Base-by-base conservation (phyloP, 1,140 invertebrate genomes). In the Lanistes nyassanus region DNA sequence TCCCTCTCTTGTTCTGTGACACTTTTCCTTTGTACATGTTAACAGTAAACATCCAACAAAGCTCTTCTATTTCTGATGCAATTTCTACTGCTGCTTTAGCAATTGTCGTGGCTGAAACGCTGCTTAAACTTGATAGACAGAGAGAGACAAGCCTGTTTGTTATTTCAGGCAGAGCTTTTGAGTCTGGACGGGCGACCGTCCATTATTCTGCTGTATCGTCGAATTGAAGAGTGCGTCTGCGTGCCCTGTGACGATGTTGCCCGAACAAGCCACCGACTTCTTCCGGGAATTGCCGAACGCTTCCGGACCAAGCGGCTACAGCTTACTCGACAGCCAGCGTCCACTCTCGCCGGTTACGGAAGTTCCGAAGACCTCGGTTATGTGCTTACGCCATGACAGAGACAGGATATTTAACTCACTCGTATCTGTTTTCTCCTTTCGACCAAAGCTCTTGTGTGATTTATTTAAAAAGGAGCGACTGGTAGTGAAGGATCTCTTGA, bases 161-260 rank as follows among this genome's bases (percentile, higher is more conserved):
- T n/a, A 0, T 31, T 60, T 3, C 9, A 60, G 56, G 56, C 56
- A 3, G 56, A 60, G 2, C 29, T 60, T 0, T 23, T 31, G 1
- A 60, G 56, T 31, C 56, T 60, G 2, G 56, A 60, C 23, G 56
- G 56, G 9, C 56, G 56, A 19, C 56, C 56, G 1, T 60, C 56
- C n/a, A 60, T 60, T 23, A 31, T 60, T 5, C 56, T 60, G 3
- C 56, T 60, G 56, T 60, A 60, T 7, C 56, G 56, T n/a, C 56
- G 56, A 23, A 60, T 60, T 60, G 56, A 60, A 31, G 56, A 60
- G 56, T 60, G 56, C 23, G n/a, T 60, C 23, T 60, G 56, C 29
- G 56, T 60, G 13, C 9, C 56, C 23, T 60, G 56, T 7, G 42
- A 47, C 42, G 42, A 47, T 47, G 42, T 47, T 47, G 9, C 42